Evolutionary conservation across 2,888 invertebrate genomes (phyloP), one percentile per base, ranked within the genome.

Genomic region (Spialia ferax): DNA sequence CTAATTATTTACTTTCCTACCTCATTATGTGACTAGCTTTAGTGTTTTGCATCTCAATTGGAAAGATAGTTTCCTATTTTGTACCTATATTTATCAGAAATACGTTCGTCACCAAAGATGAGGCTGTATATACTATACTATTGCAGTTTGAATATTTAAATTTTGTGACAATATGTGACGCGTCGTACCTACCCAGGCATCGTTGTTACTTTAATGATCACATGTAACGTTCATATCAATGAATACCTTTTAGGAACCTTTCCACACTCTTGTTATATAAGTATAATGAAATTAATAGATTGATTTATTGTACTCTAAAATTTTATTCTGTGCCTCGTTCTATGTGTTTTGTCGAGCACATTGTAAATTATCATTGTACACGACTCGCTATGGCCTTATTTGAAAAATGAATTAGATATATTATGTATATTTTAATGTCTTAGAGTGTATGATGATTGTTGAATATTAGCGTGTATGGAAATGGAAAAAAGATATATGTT

Each of bases 21-120:
- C 93, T 93, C 92, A 93, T 88, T 87, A 83, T 85, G 84, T 88
- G 83, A 85, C 83, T 86, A 88, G 88, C 80, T 81, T 81, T 85
- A 87, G 82, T 79, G 73, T 78, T 74, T 79, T 80, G 76, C 79
- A 76, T 83, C 81, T 84, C 76, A 75, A 83, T 78, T 74, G 78
- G 75, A 79, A 75, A 22, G 67, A 73, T 73, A 75, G 77, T 75
- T 79, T 80, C 72, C 72, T 74, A 75, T 73, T 69, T 77, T 71
- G 71, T 77, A 75, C 73, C 69, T 78, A 77, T 81, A 78, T 81
- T 79, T 80, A 81, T 82, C 81, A 77, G 77, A 80, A 78, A 81
- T 79, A 74, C 76, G 79, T 79, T 81, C 79, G 75, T 84, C 91
- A 91, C 92, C 92, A 93, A 92, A 93, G 92, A 91, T 80, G 81